Conservation (phyloP, 2,113 vertebrate genomes). For the Orthonyx spaldingii region DNA sequence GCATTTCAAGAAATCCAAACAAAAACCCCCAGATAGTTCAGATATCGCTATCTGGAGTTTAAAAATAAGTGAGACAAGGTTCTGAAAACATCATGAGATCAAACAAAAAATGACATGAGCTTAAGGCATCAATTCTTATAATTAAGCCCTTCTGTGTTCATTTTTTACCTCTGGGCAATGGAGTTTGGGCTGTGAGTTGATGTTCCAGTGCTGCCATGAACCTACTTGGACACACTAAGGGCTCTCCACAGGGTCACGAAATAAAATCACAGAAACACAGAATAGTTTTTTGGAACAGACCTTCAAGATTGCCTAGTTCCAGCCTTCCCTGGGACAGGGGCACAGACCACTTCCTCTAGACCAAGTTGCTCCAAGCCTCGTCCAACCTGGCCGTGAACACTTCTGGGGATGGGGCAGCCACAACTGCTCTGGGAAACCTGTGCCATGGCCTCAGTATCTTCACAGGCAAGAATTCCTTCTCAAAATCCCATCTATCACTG, state of each 20-base stretch:
- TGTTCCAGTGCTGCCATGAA: rapidly evolving
- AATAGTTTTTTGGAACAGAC: background rate
- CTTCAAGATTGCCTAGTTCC: background rate
- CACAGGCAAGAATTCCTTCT: background rate
- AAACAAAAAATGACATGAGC: background rate
- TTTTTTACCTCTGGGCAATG: background rate
- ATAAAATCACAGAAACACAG: too few relatives aligned
- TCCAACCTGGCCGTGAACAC: rapidly evolving
- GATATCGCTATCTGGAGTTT: background rate
- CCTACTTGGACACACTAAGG: background rate
- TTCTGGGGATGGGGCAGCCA: background rate
- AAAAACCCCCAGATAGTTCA: background rate
- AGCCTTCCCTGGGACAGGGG: too few relatives aligned
- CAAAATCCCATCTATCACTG: rapidly evolving
- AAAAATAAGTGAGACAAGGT: background rate
- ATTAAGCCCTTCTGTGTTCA: background rate
- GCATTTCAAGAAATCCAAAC: background rate
- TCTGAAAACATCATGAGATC: rapidly evolving
- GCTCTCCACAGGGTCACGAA: background rate
- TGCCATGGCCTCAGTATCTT: background rate
- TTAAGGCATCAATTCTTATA: background rate
- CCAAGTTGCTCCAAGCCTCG: rapidly evolving
- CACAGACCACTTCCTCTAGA: rapidly evolving
- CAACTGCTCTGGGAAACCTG: background rate
- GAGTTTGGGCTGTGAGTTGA: background rate